Evolutionary conservation across 1,140 invertebrate species (phyloP).

Genomic region (Euglossa dilemma): DNA sequence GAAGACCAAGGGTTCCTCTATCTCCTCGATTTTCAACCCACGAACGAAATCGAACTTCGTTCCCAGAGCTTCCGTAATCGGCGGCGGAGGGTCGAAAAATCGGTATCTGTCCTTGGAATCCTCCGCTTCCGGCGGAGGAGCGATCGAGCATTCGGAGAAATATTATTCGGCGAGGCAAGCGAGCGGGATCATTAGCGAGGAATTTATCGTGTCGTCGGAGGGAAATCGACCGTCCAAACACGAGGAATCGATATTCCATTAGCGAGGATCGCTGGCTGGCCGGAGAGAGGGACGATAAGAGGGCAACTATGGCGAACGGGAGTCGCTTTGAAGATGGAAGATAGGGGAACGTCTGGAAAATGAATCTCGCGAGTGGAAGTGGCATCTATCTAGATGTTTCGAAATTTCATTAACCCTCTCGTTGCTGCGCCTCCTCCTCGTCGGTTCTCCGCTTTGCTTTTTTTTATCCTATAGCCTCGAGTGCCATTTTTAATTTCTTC

Average conservation of each 20-base stretch:
- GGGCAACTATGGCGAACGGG: slow-evolving; percentile 1
- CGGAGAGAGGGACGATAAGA: slow-evolving; percentile 8
- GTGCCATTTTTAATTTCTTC: no score
- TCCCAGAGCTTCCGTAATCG: no score
- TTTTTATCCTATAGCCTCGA: no score
- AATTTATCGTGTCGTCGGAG: slow-evolving; percentile 31
- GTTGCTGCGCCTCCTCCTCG: background rate
- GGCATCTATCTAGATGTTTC: background rate
- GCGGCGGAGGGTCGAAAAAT: background rate
- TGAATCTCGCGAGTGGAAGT: background rate
- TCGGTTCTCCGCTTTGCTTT: background rate
- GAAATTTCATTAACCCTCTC: background rate
- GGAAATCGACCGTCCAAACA: slow-evolving; percentile 16
- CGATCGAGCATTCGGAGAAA: background rate
- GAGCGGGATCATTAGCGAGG: slow-evolving; percentile 26
- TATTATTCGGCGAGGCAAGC: background rate
- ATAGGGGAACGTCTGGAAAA: slow-evolving; percentile 23
- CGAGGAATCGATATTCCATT: slow-evolving; percentile 50
- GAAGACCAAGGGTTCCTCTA: no score
- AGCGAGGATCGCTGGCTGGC: background rate
- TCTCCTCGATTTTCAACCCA: background rate
- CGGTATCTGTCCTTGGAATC: background rate
- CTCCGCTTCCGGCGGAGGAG: background rate
- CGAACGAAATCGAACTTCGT: no score
- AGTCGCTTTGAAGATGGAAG: slow-evolving; percentile 9